Evolutionary conservation across 2,888 invertebrate species (phyloP).

Genomic region (Clanis bilineata): DNA sequence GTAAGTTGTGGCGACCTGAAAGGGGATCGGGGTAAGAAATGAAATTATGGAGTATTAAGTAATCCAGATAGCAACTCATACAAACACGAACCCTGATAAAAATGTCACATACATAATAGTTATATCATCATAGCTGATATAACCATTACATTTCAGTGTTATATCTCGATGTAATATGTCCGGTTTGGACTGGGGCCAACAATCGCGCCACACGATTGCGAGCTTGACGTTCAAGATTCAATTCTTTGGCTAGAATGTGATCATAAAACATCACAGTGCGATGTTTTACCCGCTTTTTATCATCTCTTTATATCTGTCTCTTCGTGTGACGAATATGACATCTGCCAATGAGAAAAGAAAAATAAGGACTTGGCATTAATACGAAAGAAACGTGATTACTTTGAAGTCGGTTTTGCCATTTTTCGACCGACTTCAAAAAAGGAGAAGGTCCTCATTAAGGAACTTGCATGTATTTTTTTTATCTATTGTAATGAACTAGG

Average conservation of each 20-base stretch:
- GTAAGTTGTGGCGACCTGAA: too few relatives aligned
- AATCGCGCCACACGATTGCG: conserved; percentile 28
- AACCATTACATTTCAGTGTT: conserved; percentile 8
- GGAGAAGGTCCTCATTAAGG: too few relatives aligned
- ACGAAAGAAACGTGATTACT: too few relatives aligned
- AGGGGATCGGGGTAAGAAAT: too few relatives aligned
- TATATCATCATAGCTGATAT: background rate
- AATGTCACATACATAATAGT: background rate
- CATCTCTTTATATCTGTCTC: conserved; percentile 9
- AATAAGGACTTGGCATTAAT: too few relatives aligned
- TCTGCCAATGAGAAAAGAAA: too few relatives aligned
- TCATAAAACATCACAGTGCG: conserved; percentile 20
- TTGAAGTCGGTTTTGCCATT: too few relatives aligned
- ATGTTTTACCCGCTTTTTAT: conserved; percentile 3
- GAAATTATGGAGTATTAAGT: too few relatives aligned
- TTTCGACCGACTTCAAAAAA: too few relatives aligned
- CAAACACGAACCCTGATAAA: background rate
- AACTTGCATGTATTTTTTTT: too few relatives aligned
- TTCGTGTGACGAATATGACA: background rate
- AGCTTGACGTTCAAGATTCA: conserved; percentile 29
- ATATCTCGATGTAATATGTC: conserved; percentile 20
- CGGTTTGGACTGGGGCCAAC: conserved; percentile 34
- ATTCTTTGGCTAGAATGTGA: conserved; percentile 24
- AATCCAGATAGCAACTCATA: background rate
- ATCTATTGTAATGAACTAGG: too few relatives aligned